Conservation (phyloP, 2,797 vertebrate genomes). For the Triplophysa bombifrons region DNA sequence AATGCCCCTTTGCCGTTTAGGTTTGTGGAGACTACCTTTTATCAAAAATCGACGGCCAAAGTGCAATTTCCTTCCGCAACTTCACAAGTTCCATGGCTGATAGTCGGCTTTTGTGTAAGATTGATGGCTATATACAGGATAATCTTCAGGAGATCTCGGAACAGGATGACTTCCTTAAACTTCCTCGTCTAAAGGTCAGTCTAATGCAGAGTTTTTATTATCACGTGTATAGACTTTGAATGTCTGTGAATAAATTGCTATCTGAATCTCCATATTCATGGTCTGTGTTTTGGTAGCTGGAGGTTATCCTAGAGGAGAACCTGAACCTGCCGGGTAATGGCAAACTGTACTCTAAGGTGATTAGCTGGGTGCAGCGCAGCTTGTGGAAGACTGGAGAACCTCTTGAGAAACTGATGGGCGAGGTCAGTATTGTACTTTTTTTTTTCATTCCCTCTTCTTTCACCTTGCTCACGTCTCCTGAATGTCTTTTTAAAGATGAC, state of each 20-base stretch:
- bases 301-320: slow-evolving; percentile 97
- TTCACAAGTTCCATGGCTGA: slow-evolving; percentile 95
- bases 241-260: background rate
- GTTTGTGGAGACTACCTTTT: slow-evolving; percentile 97
- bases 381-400: slow-evolving; percentile 95
- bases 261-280: background rate
- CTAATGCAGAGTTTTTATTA: background rate
- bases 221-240: background rate
- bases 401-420: slow-evolving; percentile 94
- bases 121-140: slow-evolving; percentile 93
- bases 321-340: slow-evolving; percentile 94
- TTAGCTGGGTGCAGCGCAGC: slow-evolving; percentile 97
- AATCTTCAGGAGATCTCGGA: slow-evolving; percentile 91
- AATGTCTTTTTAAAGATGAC: slow-evolving; percentile 40
- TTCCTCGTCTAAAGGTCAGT: slow-evolving; percentile 92
- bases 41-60: slow-evolving; percentile 90
- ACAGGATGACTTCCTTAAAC: slow-evolving; percentile 97
- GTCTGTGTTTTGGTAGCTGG: slow-evolving; percentile 78
- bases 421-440: slow-evolving; percentile 84
- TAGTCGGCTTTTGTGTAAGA: slow-evolving; percentile 85
- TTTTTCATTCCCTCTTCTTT: background rate
- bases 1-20: slow-evolving; percentile 65
- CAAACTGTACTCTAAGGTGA: slow-evolving; percentile 97
- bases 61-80: slow-evolving; percentile 93
- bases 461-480: slow-evolving; percentile 33